Conservation (phyloP, 1,140 invertebrate species). For the Achatina immaculata region DNA sequence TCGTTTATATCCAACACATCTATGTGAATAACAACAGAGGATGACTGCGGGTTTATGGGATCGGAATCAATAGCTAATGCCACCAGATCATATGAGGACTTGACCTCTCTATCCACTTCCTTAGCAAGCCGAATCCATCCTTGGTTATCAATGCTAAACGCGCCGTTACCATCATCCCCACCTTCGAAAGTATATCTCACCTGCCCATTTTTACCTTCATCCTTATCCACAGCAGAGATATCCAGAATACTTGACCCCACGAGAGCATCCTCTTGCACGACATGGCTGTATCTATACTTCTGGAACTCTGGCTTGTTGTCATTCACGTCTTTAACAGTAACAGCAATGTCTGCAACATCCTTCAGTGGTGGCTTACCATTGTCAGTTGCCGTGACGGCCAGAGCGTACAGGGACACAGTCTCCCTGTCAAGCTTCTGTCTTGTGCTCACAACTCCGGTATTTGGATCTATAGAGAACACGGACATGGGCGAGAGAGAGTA, state of each 20-base stretch:
- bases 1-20: constrained; percentile 78
- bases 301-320: constrained; percentile 90
- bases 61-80: constrained; percentile 93
- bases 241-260: constrained; percentile 86
- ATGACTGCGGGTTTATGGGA: constrained; percentile 71
- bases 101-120: constrained; percentile 90
- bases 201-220: constrained; percentile 90
- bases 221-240: constrained; percentile 89
- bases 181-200: constrained; percentile 85
- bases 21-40: constrained; percentile 83
- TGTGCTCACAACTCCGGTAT: constrained; percentile 91
- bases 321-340: constrained; percentile 90
- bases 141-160: constrained; percentile 84
- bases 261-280: constrained; percentile 90
- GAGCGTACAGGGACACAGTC: constrained; percentile 81
- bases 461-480: constrained; percentile 89
- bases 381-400: constrained; percentile 92
- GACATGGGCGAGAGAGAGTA: constrained; percentile 72
- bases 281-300: constrained; percentile 72
- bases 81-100: constrained; percentile 85
- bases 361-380: constrained; percentile 89
- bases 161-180: constrained; percentile 83
- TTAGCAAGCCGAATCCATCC: constrained; percentile 91
- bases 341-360: constrained; percentile 94
- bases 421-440: constrained; percentile 87